Percentiles rank a stretch among this genome's conserved stretches.
Evolutionary conservation across 1,140 invertebrate species (phyloP).

Genomic region (Phenacoccus solenopsis): DNA sequence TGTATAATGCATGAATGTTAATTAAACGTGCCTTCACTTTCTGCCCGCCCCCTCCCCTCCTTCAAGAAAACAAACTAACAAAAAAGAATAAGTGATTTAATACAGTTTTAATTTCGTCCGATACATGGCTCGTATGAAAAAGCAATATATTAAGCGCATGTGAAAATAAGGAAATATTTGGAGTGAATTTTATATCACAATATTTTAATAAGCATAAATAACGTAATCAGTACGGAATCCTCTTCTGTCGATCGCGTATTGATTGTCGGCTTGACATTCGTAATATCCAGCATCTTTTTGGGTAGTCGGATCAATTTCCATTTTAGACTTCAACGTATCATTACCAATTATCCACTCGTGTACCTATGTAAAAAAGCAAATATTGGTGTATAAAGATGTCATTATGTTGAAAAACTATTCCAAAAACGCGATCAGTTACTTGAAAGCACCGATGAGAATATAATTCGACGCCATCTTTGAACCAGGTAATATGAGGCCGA

Average conservation of each 20-base stretch:
- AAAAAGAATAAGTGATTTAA: too few species aligned
- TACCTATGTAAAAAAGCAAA: conserved; percentile 30
- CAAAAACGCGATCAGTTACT: too few species aligned
- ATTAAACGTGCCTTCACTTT: too few species aligned
- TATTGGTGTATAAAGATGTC: not conserved
- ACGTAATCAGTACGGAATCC: conserved; percentile 59
- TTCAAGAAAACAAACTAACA: too few species aligned
- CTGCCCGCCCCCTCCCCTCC: too few species aligned
- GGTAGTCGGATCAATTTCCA: conserved; percentile 45
- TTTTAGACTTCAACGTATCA: conserved; percentile 40
- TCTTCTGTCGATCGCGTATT: conserved; percentile 55
- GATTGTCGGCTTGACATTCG: conserved; percentile 61
- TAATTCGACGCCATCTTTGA: conserved; percentile 45
- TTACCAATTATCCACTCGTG: conserved; percentile 39
- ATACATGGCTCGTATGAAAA: too few species aligned
- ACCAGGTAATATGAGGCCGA: conserved; percentile 41
- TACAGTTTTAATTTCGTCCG: too few species aligned
- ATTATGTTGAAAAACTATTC: too few species aligned
- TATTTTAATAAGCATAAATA: not conserved
- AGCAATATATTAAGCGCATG: too few species aligned
- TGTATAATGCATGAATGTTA: too few species aligned
- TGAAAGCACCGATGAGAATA: conserved; percentile 43
- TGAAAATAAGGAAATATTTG: too few species aligned
- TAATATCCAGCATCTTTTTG: conserved; percentile 54
- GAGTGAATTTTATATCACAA: too few species aligned